phyloP scores from a whole-genome alignment of 1,140 invertebrate genomes.

The Samia ricini region DNA sequence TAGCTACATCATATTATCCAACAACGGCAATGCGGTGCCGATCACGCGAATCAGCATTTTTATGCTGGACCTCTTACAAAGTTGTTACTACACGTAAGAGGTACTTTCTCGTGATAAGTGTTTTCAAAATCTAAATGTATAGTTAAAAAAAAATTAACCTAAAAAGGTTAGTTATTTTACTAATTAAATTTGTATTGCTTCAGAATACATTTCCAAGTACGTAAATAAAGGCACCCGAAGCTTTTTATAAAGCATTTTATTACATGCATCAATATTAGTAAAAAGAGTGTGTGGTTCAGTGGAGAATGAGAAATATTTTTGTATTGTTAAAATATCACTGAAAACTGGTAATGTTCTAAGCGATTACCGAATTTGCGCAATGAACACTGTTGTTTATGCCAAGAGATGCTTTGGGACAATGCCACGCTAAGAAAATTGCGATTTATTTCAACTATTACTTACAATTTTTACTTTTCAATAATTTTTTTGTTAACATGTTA shows the following conservation, averaged over 20 bases:
- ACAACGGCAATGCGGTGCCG: slow-evolving; percentile 46
- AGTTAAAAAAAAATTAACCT: too few species aligned
- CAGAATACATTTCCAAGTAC: background rate
- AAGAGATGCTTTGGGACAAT: slow-evolving; percentile 2
- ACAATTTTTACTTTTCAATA: too few species aligned
- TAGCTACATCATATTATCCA: slow-evolving; percentile 30
- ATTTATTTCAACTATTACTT: background rate
- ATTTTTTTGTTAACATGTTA: too few species aligned
- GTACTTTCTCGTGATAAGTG: too few species aligned
- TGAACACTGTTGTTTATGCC: slow-evolving; percentile 2
- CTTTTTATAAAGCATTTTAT: too few species aligned
- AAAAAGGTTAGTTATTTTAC: too few species aligned
- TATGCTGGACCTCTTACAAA: slow-evolving; percentile 2
- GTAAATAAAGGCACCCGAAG: background rate
- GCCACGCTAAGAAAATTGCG: background rate
- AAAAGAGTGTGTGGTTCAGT: background rate
- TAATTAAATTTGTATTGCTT: too few species aligned
- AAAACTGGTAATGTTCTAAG: background rate
- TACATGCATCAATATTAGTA: background rate
- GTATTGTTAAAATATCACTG: background rate
- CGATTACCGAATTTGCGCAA: background rate
- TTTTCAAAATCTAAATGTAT: too few species aligned
- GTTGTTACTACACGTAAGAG: too few species aligned
- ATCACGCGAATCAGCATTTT: slow-evolving; percentile 51
- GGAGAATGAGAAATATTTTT: background rate